Evolutionary conservation across 2,888 invertebrate genomes (phyloP).

Genomic region (Aleiodes leptofemur): DNA sequence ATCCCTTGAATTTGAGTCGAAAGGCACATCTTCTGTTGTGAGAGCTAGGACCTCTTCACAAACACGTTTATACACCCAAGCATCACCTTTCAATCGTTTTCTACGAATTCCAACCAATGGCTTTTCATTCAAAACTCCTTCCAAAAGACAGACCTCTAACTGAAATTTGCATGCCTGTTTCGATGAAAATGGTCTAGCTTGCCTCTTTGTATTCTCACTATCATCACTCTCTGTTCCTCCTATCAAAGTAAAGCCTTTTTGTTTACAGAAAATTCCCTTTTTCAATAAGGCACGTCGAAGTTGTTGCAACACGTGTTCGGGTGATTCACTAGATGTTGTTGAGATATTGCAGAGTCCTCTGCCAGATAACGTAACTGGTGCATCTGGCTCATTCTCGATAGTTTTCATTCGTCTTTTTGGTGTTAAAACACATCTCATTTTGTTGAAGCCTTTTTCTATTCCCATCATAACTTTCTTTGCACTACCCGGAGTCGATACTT

Average conservation of each 20-base stretch:
- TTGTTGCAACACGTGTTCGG: constrained; percentile 80
- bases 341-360: constrained; percentile 84
- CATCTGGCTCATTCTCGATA: constrained; percentile 65
- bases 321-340: constrained; percentile 81
- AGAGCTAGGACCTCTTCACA: constrained; percentile 84
- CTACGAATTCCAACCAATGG: constrained; percentile 81
- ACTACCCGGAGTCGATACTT: constrained; percentile 76
- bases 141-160: constrained; percentile 81
- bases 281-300: constrained; percentile 79
- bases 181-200: constrained; percentile 62
- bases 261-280: constrained; percentile 80
- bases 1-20: constrained; percentile 57
- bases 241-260: constrained; percentile 83
- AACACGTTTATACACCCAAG: constrained; percentile 87
- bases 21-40: constrained; percentile 72
- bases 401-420: constrained; percentile 77
- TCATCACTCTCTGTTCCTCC: constrained; percentile 78
- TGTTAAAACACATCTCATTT: constrained; percentile 82
- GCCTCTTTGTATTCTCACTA: constrained; percentile 58
- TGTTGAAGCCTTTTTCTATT: constrained; percentile 82
- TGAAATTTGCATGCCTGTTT: constrained; percentile 80
- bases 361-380: constrained; percentile 75
- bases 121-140: constrained; percentile 70
- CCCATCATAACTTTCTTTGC: constrained; percentile 81
- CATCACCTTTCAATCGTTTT: constrained; percentile 86